Evolutionary conservation across 2,797 vertebrate genomes (phyloP).

Genomic region (Tapera naevia): DNA sequence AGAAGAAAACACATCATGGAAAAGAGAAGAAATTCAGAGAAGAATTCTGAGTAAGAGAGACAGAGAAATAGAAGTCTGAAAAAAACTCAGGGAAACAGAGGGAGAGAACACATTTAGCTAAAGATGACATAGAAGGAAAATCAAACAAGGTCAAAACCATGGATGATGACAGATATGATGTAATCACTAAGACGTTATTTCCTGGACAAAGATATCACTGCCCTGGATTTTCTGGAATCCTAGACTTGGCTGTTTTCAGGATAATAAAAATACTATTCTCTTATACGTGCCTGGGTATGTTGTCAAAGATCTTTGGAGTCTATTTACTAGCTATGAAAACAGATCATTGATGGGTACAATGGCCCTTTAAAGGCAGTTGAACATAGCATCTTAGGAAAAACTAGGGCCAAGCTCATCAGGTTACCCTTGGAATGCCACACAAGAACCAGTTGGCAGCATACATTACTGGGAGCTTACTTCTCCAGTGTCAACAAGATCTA

Average conservation of each 20-base stretch:
- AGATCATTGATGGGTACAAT: neutral
- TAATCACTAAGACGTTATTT: neutral
- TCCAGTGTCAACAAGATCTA: neutral
- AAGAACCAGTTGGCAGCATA: neutral
- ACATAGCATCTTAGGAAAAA: neutral
- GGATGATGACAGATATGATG: constrained; percentile 5
- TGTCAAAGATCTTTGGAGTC: neutral
- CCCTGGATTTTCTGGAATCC: neutral
- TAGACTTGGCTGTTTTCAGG: neutral
- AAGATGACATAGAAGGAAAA: constrained; percentile 35
- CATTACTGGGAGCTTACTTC: neutral
- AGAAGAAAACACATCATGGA: constrained; percentile 15
- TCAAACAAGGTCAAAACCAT: constrained; percentile 5
- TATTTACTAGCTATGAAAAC: neutral
- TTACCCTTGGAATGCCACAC: neutral
- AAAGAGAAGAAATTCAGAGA: neutral
- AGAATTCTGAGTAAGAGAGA: constrained; percentile 22
- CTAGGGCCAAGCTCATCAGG: neutral
- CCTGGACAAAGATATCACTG: neutral
- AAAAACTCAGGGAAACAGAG: neutral
- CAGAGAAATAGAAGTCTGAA: neutral
- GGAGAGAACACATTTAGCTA: constrained; percentile 37
- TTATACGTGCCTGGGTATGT: neutral
- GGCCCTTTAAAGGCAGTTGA: neutral
- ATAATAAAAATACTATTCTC: neutral